These are phyloP conservation scores for Brachionus rubens DNA, from an alignment of 1,140 invertebrate genomes.

Conservation along the genomic window DNA sequence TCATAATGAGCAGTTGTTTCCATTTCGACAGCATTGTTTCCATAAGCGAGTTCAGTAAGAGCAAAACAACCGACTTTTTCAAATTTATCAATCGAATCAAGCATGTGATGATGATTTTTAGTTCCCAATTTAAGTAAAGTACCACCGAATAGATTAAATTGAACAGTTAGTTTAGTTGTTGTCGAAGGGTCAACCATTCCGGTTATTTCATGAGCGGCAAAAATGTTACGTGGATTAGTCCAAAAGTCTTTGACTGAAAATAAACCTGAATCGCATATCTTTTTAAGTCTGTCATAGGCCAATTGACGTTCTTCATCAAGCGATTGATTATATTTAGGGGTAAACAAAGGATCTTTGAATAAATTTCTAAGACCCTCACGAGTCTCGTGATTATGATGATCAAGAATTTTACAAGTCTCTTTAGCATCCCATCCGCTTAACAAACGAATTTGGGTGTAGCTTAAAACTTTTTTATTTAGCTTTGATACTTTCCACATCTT, in stretches of 20 bases:
- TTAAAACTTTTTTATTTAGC: background rate
- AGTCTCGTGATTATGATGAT: slow-evolving; percentile 58
- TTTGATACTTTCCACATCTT: slow-evolving; percentile 28
- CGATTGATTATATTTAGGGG: slow-evolving; percentile 52
- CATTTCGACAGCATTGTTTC: slow-evolving; percentile 59
- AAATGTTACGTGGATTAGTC: slow-evolving; percentile 55
- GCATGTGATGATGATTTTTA: slow-evolving; percentile 52
- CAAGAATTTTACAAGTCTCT: slow-evolving; percentile 50
- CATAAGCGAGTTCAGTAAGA: slow-evolving; percentile 58
- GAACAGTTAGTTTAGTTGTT: slow-evolving; percentile 59
- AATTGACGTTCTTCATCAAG: slow-evolving; percentile 55
- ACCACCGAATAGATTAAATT: slow-evolving; percentile 59
- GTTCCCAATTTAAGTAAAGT: slow-evolving; percentile 58
- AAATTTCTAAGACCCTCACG: slow-evolving; percentile 51
- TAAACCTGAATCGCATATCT: slow-evolving; percentile 54
- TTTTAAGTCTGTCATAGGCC: slow-evolving; percentile 52
- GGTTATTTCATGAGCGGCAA: slow-evolving; percentile 57
- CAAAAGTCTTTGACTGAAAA: slow-evolving; percentile 57
- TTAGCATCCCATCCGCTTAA: slow-evolving; percentile 47
- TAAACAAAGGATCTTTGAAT: slow-evolving; percentile 48
- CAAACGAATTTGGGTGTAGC: background rate
- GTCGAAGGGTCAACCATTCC: slow-evolving; percentile 57
- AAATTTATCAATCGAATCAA: slow-evolving; percentile 50
- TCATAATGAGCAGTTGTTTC: slow-evolving; percentile 58
- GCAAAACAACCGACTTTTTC: slow-evolving; percentile 58